Evolutionary conservation across 2,113 vertebrate species (phyloP), one percentile per base, ranked within the genome.

Genomic region (Mesembrinibis cayennensis): DNA sequence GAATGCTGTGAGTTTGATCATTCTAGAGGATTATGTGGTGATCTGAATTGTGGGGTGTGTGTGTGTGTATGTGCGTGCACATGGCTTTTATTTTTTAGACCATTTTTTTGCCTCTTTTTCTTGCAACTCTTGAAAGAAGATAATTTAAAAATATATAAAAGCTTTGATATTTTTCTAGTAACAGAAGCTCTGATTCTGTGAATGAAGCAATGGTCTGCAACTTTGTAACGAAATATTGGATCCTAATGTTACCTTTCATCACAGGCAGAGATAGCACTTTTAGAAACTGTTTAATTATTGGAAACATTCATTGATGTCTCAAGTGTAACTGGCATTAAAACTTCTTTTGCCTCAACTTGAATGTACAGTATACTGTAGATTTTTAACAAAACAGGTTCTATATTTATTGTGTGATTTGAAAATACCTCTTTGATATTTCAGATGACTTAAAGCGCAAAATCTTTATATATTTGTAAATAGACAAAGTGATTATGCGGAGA

Each of bases 361-460:
- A 98, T 98, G 98, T 98, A 98, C 95, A 98, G 98, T 97, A 95
- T 95, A 97, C 94, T 97, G 96, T 98, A 98, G 98, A 98, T 98
- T 98, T 98, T 98, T 98, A 98, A 98, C 92, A 93, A 96, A 97
- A 93, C 97, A 97, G 96, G 97, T 97, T 98, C 97, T 98, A 98
- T 98, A 98, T 98, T 98, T 98, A 98, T 98, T 98, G 97, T 97
- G 97, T 98, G 97, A 97, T 96, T 98, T 98, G 92, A 93, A 97
- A 98, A 98, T 97, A 98, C 96, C 97, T 98, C 97, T 98, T 98
- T 98, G 96, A 97, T 98, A 98, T 98, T 96, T 98, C 97, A 97
- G 95, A 97, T 97, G 95, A 97, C 45, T 89, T 89, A 95, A 98
- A 98, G 95, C 55, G 88, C 77, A 96, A 96, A 96, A 95, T 96